A percentile compares a stretch with the other conserved stretches of the same genome.
phyloP scores from a whole-genome alignment of 2,113 vertebrate genomes.

The Lepus europaeus region DNA sequence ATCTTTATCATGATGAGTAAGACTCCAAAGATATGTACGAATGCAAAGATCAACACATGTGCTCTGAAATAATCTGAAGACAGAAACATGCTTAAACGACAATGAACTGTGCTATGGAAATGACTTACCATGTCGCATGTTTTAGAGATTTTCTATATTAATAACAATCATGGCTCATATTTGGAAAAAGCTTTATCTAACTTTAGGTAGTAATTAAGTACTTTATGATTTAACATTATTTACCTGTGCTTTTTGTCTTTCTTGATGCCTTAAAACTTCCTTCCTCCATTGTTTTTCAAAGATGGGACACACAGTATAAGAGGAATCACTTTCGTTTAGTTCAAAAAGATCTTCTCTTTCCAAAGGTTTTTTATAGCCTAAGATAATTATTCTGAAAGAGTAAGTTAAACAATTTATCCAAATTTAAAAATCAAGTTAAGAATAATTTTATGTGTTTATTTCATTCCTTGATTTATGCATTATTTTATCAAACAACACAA shows the following conservation, averaged over 20 bases:
- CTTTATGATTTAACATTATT: neutral
- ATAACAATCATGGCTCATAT: neutral
- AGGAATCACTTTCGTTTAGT: constrained; percentile 80
- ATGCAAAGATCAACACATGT: neutral
- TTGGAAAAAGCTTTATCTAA: neutral
- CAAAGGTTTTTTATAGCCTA: constrained; percentile 83
- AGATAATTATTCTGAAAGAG: constrained; percentile 78
- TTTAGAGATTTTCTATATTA: neutral
- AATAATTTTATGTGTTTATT: neutral
- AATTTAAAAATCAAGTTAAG: neutral
- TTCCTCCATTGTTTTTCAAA: constrained; percentile 87
- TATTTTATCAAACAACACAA: neutral
- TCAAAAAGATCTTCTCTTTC: constrained; percentile 85
- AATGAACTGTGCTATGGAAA: neutral
- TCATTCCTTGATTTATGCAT: neutral
- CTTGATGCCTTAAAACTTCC: constrained; percentile 67
- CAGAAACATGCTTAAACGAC: neutral
- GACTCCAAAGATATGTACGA: neutral
- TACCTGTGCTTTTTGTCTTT: constrained; percentile 59
- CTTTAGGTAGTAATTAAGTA: neutral
- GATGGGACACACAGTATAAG: constrained; percentile 72
- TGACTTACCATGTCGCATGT: neutral
- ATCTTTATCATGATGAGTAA: neutral
- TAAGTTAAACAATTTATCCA: neutral
- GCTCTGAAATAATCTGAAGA: neutral